These are phyloP conservation scores for Gerris lacustris DNA, from an alignment of 2,888 invertebrate species.

Conservation along the genomic window DNA sequence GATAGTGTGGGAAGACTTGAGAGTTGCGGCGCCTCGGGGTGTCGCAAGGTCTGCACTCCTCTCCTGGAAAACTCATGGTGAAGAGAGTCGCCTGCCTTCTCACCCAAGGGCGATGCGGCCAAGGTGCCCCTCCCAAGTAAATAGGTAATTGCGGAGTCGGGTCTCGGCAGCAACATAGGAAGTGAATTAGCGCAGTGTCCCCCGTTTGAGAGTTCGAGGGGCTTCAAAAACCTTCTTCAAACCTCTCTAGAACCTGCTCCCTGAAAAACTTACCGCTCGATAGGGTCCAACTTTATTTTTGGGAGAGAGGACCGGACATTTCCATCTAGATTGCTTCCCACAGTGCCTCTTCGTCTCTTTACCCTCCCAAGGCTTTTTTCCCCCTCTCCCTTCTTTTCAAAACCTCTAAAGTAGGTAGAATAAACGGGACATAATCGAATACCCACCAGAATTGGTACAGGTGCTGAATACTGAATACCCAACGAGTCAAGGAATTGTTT, in stretches of 20 bases:
- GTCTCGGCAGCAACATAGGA: slow-evolving; percentile 21
- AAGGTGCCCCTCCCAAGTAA: slow-evolving; percentile 13
- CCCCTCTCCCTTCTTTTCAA: background rate
- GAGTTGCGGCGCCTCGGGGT: background rate
- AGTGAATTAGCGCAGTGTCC: slow-evolving; percentile 22
- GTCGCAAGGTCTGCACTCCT: background rate
- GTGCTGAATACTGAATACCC: background rate
- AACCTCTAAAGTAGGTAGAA: background rate
- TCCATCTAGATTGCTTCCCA: slow-evolving; percentile 3
- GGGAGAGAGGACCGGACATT: background rate
- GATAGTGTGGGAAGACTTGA: background rate
- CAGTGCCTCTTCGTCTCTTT: background rate
- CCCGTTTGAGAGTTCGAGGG: background rate
- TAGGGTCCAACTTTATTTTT: background rate
- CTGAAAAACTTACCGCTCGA: slow-evolving; percentile 1
- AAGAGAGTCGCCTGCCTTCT: background rate
- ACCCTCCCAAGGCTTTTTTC: background rate
- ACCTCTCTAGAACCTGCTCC: background rate
- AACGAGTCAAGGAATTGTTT: slow-evolving; percentile 3
- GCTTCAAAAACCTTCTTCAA: background rate
- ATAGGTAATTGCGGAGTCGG: slow-evolving; percentile 24
- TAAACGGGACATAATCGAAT: background rate
- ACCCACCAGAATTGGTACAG: background rate
- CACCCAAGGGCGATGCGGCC: slow-evolving; percentile 14
- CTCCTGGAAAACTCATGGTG: background rate